Evolutionary conservation across 2,113 vertebrate species (phyloP).

Genomic region (Myrmophylax atrothorax): DNA sequence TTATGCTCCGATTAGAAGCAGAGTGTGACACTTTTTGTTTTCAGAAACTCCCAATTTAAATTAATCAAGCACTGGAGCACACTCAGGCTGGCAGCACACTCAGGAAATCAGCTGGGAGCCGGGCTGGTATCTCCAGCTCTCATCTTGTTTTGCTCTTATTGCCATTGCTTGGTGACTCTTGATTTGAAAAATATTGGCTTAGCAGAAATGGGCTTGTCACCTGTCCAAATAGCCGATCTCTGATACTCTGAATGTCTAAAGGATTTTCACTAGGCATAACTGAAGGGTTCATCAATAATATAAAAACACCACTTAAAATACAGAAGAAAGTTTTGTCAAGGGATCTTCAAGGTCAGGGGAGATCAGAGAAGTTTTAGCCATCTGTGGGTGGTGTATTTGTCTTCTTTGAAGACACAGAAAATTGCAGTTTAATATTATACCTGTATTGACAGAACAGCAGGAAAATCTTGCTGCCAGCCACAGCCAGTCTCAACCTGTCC

Average conservation of each 20-base stretch:
- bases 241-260: background rate
- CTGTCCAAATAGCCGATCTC: constrained; percentile 46
- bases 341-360: constrained; percentile 21
- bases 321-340: constrained; percentile 11
- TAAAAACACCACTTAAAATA: constrained; percentile 41
- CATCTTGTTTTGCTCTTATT: constrained; percentile 32
- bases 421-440: background rate
- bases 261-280: constrained; percentile 19
- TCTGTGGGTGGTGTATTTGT: background rate
- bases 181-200: constrained; percentile 50
- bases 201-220: constrained; percentile 22
- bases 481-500: background rate
- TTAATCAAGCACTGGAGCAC: constrained; percentile 16
- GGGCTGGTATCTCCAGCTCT: background rate
- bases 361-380: background rate
- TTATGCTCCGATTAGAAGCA: constrained; percentile 3
- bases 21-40: constrained; percentile 40
- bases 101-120: constrained; percentile 26
- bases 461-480: background rate
- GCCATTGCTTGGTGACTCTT: background rate
- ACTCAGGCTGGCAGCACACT: background rate
- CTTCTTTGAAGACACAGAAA: background rate
- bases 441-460: background rate
- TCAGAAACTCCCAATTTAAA: constrained; percentile 53
- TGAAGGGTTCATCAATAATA: constrained; percentile 40